phyloP scores from a whole-genome alignment of 2,797 vertebrate genomes.

The Peromyscus aztecus region DNA sequence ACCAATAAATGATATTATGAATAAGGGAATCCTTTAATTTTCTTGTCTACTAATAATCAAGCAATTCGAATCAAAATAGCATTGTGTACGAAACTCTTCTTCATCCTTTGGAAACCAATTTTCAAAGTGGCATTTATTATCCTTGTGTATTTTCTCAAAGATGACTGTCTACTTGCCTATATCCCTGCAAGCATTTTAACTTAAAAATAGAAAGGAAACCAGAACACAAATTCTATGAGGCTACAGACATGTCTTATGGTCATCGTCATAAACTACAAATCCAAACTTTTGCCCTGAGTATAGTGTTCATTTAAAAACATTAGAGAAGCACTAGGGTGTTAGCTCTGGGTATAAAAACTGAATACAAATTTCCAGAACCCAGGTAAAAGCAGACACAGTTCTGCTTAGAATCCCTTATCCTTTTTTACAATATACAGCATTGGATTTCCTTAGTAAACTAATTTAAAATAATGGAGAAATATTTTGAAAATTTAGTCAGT shows the following conservation, averaged over 20 bases:
- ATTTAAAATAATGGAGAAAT: neutral
- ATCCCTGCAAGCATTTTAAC: neutral
- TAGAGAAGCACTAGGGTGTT: neutral
- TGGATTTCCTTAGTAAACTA: neutral
- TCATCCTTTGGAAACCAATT: neutral
- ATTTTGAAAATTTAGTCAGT: neutral
- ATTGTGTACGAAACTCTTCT: neutral
- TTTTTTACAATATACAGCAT: neutral
- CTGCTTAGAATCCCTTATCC: neutral
- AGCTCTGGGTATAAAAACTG: neutral
- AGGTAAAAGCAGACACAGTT: neutral
- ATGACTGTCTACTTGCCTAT: neutral
- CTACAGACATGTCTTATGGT: neutral
- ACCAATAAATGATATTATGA: neutral
- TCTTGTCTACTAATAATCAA: neutral
- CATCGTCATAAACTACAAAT: neutral
- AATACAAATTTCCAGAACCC: neutral
- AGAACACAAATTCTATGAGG: neutral
- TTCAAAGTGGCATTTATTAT: neutral
- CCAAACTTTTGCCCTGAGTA: neutral
- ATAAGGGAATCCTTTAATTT: neutral
- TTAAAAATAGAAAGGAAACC: neutral
- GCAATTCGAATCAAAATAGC: conserved; percentile 8
- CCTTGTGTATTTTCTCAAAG: neutral
- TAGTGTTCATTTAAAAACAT: conserved; percentile 25